Evolutionary conservation across 2,797 vertebrate genomes (phyloP).

Genomic region (Phataginus tetradactyla): DNA sequence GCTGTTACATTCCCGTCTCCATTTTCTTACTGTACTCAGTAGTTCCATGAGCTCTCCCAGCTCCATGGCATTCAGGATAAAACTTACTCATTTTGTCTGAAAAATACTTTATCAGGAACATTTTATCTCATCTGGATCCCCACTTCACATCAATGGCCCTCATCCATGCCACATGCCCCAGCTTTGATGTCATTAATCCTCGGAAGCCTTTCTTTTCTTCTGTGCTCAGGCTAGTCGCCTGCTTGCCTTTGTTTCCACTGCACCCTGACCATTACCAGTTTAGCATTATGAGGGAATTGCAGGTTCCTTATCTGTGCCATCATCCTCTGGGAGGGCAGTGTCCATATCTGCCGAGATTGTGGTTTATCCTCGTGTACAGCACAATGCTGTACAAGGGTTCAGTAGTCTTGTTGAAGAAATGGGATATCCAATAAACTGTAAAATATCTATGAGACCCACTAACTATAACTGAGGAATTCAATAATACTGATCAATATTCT

Average conservation of each 20-base stretch:
- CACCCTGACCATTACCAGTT: background rate
- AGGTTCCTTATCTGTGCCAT: background rate
- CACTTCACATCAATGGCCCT: background rate
- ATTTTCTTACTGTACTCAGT: background rate
- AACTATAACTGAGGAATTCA: background rate
- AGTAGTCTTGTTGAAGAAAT: background rate
- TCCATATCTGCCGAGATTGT: background rate
- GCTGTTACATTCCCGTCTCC: background rate
- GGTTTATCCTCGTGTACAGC: background rate
- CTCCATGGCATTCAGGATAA: background rate
- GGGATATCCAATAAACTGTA: background rate
- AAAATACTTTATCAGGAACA: background rate
- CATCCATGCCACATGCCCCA: no score
- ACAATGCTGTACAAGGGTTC: background rate
- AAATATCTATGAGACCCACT: background rate
- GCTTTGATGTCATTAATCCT: background rate
- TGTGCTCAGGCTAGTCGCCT: background rate
- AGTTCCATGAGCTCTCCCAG: background rate
- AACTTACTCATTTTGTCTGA: background rate
- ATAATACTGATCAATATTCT: background rate
- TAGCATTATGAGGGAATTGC: background rate
- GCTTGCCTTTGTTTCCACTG: background rate
- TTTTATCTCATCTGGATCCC: background rate
- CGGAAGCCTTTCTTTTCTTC: background rate
- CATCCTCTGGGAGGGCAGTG: background rate